Evolutionary conservation across 2,888 invertebrate genomes (phyloP), one percentile per base, ranked within the genome.

Genomic region (Agrypnus murinus): DNA sequence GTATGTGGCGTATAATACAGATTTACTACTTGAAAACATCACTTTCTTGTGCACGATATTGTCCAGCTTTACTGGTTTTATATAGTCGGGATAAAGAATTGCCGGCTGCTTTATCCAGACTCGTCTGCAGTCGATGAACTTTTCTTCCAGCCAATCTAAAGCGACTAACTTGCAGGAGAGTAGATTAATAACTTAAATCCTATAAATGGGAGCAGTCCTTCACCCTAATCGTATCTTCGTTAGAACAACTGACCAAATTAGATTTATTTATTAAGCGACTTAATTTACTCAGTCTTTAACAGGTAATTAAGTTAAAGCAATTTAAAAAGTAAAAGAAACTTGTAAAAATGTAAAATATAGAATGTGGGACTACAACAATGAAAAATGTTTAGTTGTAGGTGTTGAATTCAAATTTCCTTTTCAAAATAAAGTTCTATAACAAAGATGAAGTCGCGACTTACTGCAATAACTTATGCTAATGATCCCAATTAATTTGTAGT

Each of bases 81-180:
- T 53, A 55, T 19, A 55, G 64, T 53, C 64, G 53, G 40, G 40
- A 55, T 53, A 64, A 64, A 64, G 55, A 43, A 64, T 64, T 38
- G 43, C 50, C 31, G 40, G 34, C 19, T 55, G 46, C 34, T 55
- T 55, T 43, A 55, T n/a, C 48, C 43, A 40, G 50, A 53, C 53
- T 53, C 25, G 53, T 55, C 55, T 53, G 50, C 64, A 64, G 64
- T 64, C 43, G 43, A 58, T 43, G 58, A 58, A 58, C 58, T 43
- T 38, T 25, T 25, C 36, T 15, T 32, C 17, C 38, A n/a, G n/a
- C 17, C 40, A 43, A 58, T 58, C 25, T 43, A 15, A 12, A 25
- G 12, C 19, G 25, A 38, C 40, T 43, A 38, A 7, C 31, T 36
- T n/a, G 2, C 31, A 1, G 4, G 17, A 17, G 36, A 17, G 36